These are phyloP conservation scores for Calonectris borealis DNA, from an alignment of 2,113 vertebrate genomes.

Conservation along the genomic window DNA sequence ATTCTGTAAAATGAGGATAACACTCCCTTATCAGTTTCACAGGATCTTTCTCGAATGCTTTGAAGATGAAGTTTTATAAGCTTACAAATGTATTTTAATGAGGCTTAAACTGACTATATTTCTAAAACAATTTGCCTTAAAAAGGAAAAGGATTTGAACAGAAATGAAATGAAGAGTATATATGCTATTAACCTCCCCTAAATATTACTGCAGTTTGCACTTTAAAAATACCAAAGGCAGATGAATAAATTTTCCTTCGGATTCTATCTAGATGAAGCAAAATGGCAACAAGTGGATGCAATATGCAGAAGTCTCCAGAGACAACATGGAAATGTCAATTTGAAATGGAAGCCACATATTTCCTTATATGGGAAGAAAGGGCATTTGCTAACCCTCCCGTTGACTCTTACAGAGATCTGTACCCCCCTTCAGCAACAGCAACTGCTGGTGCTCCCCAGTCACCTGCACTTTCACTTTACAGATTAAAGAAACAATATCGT, in stretches of 20 bases:
- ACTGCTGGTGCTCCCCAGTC: not conserved
- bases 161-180: not conserved
- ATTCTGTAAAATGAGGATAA: constrained; percentile 61
- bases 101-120: constrained; percentile 26
- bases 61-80: constrained; percentile 64
- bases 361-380: not conserved
- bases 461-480: not conserved
- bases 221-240: not conserved
- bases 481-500: not conserved
- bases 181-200: not conserved
- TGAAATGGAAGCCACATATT: not conserved
- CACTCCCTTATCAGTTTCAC: constrained; percentile 55
- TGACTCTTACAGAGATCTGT: not conserved
- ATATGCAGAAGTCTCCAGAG: not conserved
- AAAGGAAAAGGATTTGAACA: not conserved
- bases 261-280: not conserved
- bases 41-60: constrained; percentile 61
- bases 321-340: not conserved
- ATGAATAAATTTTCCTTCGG: not conserved
- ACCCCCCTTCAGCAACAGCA: not conserved
- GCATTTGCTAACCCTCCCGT: not conserved
- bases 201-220: not conserved
- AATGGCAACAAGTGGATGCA: not conserved
- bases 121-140: constrained; percentile 32
- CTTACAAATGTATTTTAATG: constrained; percentile 50